A percentile compares a stretch with the other conserved stretches of the same genome.
These are phyloP conservation scores for Cerceris ruficornis DNA, from an alignment of 2,888 invertebrate genomes.

Conservation along the genomic window DNA sequence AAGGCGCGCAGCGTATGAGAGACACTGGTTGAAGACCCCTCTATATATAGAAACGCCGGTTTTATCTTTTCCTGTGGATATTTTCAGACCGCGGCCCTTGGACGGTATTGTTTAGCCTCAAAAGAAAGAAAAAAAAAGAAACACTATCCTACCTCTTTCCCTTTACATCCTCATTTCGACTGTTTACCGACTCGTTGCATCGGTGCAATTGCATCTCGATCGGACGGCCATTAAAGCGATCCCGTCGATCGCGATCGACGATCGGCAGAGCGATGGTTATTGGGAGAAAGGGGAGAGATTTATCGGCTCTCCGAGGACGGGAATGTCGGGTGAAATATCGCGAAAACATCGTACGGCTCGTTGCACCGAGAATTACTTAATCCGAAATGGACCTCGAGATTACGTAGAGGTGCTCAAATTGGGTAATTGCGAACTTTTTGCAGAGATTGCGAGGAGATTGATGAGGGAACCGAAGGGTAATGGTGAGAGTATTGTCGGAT, in stretches of 20 bases:
- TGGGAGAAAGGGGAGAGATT: slow-evolving; percentile 14
- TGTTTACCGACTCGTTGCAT: not conserved
- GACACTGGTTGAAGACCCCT: slow-evolving; percentile 58
- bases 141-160: slow-evolving; percentile 13
- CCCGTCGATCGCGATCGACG: not conserved
- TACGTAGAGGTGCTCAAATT: slow-evolving; percentile 5
- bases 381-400: slow-evolving; percentile 12
- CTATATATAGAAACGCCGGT: slow-evolving; percentile 68
- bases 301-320: slow-evolving; percentile 3
- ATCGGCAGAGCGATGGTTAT: slow-evolving; percentile 6
- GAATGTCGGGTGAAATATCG: not conserved
- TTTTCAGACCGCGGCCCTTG: slow-evolving; percentile 62
- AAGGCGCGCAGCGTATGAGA: slow-evolving; percentile 50
- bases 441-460: not conserved
- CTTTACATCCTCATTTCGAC: slow-evolving; percentile 9
- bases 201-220: not conserved
- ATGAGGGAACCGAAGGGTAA: not conserved
- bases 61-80: slow-evolving; percentile 71
- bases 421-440: not conserved
- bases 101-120: slow-evolving; percentile 59
- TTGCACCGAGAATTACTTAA: slow-evolving; percentile 28
- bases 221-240: not conserved
- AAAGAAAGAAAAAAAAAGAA: slow-evolving; percentile 15
- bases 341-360: slow-evolving; percentile 12
- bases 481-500: not conserved